Conservation (phyloP, 2,797 vertebrate genomes). For the Darevskia nairensis region DNA sequence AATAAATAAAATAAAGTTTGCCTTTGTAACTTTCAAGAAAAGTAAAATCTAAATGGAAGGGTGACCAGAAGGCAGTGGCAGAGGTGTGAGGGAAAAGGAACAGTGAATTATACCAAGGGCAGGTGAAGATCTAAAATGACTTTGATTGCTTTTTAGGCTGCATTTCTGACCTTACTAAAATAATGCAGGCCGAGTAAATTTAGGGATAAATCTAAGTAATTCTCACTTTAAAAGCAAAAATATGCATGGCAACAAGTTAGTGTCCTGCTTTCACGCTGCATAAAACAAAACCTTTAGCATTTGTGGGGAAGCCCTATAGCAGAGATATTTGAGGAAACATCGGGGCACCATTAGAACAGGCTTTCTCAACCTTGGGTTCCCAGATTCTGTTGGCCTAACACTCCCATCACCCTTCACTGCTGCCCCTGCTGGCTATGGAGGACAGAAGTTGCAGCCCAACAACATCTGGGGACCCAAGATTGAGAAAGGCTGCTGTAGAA, state of each 20-base stretch:
- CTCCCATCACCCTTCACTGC: too few relatives aligned
- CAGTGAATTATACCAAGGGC: background rate
- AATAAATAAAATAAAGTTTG: slow-evolving; percentile 29
- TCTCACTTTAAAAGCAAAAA: background rate
- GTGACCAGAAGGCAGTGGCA: slow-evolving; percentile 16
- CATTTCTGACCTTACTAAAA: background rate
- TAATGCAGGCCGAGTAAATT: background rate
- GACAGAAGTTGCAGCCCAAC: too few relatives aligned
- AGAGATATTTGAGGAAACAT: too few relatives aligned
- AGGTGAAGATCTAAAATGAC: slow-evolving; percentile 8
- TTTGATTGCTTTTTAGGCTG: background rate
- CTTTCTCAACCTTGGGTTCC: too few relatives aligned
- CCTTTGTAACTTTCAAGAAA: slow-evolving; percentile 1
- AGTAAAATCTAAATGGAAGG: slow-evolving; percentile 4
- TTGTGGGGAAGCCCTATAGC: too few relatives aligned
- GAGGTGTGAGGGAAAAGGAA: background rate
- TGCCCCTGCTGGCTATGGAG: too few relatives aligned
- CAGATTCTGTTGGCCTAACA: too few relatives aligned
- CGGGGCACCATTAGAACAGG: too few relatives aligned
- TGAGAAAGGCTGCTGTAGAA: too few relatives aligned
- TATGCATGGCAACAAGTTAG: background rate
- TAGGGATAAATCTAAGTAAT: background rate
- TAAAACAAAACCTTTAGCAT: too few relatives aligned
- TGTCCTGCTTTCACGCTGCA: too few relatives aligned
- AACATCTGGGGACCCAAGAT: too few relatives aligned